A percentile compares a stretch with the other conserved stretches of the same genome.
These are phyloP conservation scores for rabbit (Oryctolagus cuniculus) DNA, from an alignment of 2,113 vertebrate species.

Conservation along the genomic window mOryCun1.1 NC_091438.1:139501501-139502000, in stretches of 20 bases:
- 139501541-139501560: background rate
- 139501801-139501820: background rate
- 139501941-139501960: background rate
- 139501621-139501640: slow-evolving; percentile 42
- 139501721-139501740: background rate
- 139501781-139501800: background rate
- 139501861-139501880: background rate
- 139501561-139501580: background rate
- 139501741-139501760: background rate
- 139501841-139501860: background rate
- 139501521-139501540: background rate
- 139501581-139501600: slow-evolving; percentile 25
- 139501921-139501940: background rate
- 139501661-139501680: slow-evolving; percentile 1
- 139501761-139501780: background rate
- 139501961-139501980: background rate
- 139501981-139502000: background rate
- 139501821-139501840: background rate
- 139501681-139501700: background rate
- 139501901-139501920: background rate
- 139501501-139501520: background rate
- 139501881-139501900: slow-evolving; percentile 10
- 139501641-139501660: slow-evolving; percentile 38
- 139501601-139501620: slow-evolving; percentile 23
- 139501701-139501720: background rate